Conservation (phyloP, 2,797 vertebrate genomes). For the Rhinogobio ventralis region DNA sequence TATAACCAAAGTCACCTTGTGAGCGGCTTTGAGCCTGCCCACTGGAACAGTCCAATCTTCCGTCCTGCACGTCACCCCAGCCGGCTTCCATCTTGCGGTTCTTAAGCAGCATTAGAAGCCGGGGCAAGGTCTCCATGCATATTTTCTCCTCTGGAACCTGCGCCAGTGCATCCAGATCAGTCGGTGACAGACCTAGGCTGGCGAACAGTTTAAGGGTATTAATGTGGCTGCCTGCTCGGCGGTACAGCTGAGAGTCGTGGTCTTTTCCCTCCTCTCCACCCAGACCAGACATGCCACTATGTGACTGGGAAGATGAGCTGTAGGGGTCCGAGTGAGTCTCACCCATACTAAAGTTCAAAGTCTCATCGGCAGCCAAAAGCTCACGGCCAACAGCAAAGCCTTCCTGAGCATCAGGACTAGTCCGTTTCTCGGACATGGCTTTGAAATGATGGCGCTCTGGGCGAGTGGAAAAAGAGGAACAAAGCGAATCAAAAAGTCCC, state of each 20-base stretch:
- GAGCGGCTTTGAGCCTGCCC: slow-evolving; percentile 66
- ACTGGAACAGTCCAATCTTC: slow-evolving; percentile 70
- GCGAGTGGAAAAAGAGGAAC: slow-evolving; percentile 61
- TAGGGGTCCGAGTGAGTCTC: slow-evolving; percentile 69
- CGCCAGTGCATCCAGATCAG: slow-evolving; percentile 79
- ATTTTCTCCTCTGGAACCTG: slow-evolving; percentile 82
- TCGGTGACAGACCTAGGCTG: slow-evolving; percentile 81
- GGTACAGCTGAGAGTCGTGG: slow-evolving; percentile 65
- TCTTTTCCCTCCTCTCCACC: slow-evolving; percentile 69
- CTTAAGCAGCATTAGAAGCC: slow-evolving; percentile 82
- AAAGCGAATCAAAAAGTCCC: slow-evolving; percentile 52
- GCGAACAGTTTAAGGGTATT: slow-evolving; percentile 83
- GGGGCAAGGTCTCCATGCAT: slow-evolving; percentile 80
- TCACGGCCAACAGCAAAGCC: slow-evolving; percentile 79
- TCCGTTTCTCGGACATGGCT: slow-evolving; percentile 79
- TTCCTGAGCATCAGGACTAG: slow-evolving; percentile 71
- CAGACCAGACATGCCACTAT: no score
- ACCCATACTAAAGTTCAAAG: slow-evolving; percentile 79
- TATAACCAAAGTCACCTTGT: slow-evolving; percentile 73
- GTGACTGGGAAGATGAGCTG: slow-evolving; percentile 58
- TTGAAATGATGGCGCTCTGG: slow-evolving; percentile 7
- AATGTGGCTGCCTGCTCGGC: slow-evolving; percentile 65
- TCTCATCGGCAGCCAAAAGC: slow-evolving; percentile 79
- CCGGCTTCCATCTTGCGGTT: slow-evolving; percentile 73
- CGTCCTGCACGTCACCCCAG: slow-evolving; percentile 69